Conservation (phyloP, 2,888 invertebrate genomes). For the Caenorhabditis panamensis region DNA sequence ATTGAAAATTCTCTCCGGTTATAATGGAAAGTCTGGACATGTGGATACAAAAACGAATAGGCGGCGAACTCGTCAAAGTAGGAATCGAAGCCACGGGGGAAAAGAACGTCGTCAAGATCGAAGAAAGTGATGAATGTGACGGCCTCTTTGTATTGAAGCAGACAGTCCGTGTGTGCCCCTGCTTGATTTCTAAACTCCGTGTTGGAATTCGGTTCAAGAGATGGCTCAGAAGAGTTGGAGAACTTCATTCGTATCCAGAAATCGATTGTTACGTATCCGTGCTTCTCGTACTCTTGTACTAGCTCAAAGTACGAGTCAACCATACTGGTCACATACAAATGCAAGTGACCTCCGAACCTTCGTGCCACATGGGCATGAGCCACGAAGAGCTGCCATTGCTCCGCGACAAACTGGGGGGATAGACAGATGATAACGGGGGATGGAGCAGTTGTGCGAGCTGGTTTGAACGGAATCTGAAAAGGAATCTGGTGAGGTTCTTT, state of each 20-base stretch:
- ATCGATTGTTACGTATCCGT: conserved; percentile 58
- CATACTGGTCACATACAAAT: conserved; percentile 61
- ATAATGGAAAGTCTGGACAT: conserved; percentile 37
- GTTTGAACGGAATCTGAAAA: conserved; percentile 51
- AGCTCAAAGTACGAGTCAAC: conserved; percentile 57
- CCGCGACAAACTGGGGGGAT: conserved; percentile 61
- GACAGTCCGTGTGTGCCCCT: conserved; percentile 43
- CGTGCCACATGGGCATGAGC: conserved; percentile 31
- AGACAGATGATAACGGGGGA: conserved; percentile 59
- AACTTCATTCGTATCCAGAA: conserved; percentile 57
- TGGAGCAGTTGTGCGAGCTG: not conserved
- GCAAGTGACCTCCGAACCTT: conserved; percentile 57
- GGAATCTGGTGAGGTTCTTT: not conserved
- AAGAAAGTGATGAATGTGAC: conserved; percentile 28
- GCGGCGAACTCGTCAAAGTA: conserved; percentile 33
- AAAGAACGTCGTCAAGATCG: conserved; percentile 29
- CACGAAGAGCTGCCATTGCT: conserved; percentile 62
- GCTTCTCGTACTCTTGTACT: conserved; percentile 56
- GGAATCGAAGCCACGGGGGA: conserved; percentile 19
- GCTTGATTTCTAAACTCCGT: conserved; percentile 65
- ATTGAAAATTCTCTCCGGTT: conserved; percentile 24
- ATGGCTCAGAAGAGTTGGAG: conserved; percentile 12
- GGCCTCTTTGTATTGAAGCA: conserved; percentile 28
- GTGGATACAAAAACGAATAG: conserved; percentile 15
- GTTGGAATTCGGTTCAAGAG: conserved; percentile 58